phyloP scores from a whole-genome alignment of 2,113 vertebrate genomes.

The Bubo bubo region DNA sequence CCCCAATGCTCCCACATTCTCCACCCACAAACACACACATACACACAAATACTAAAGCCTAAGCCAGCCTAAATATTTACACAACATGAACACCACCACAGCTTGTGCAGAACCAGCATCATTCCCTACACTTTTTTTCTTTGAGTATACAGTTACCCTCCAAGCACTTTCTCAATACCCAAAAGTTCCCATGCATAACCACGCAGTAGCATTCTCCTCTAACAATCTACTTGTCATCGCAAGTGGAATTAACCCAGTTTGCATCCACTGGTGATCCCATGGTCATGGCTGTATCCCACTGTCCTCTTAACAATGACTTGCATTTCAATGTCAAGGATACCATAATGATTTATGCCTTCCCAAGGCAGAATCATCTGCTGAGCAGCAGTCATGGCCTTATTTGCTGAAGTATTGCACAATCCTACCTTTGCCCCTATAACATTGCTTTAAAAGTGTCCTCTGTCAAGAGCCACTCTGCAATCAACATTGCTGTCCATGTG shows the following conservation, averaged over 20 bases:
- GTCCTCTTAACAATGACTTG: not conserved
- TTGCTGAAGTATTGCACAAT: conserved; percentile 22
- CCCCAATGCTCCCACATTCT: not conserved
- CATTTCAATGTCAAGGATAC: not conserved
- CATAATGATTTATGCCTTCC: not conserved
- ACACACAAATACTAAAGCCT: not conserved
- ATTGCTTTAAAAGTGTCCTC: conserved; percentile 34
- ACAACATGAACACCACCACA: not conserved
- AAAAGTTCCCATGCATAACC: not conserved
- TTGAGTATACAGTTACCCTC: not conserved
- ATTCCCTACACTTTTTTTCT: not conserved
- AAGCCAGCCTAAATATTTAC: not conserved
- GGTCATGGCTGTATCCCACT: not conserved
- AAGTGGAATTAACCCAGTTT: not conserved
- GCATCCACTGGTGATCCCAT: not conserved
- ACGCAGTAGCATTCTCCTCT: not conserved
- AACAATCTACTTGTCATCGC: not conserved
- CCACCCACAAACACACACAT: not conserved
- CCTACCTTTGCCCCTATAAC: conserved; percentile 24
- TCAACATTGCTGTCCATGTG: conserved; percentile 78
- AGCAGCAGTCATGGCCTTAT: not conserved
- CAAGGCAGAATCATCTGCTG: not conserved
- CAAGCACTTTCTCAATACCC: not conserved
- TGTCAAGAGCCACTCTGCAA: conserved; percentile 66
- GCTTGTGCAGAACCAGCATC: not conserved